Evolutionary conservation across 2,113 vertebrate genomes (phyloP), one percentile per base, ranked within the genome.

Genomic region (Anas platyrhynchos): DNA sequence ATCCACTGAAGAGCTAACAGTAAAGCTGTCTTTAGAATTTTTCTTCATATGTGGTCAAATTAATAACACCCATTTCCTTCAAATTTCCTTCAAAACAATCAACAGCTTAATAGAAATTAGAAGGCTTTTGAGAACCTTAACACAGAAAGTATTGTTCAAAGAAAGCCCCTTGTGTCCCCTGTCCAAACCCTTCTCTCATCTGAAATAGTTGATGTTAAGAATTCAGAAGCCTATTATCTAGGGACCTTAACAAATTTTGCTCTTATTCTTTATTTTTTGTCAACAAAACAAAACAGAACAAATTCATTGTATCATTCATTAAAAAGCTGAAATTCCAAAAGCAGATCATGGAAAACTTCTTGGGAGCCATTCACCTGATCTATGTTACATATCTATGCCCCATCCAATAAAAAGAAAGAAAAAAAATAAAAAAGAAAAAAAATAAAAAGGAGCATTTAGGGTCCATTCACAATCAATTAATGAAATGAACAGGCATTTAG

Each of bases 81-180:
- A 36, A 55, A 31, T 50, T 73, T 68, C 65, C 18, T 71, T 71
- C 65, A 27, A 72, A 83, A 13, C 25, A 46, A 36, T 23, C 22
- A 80, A 32, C 6, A 68, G 54, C 44, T 58, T 69, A 54, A 66
- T 1, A 75, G 20, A 83, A 55, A 29, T 55, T 12, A 80, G 65
- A 67, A 85, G 48, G 55, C 36, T 88, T 65, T 50, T 65, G 38
- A 78, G 56, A 79, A 68, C 7, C 66, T 79, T 26, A 82, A 38
- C 67, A 68, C 0, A 48, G 46, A 22, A 94, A 38, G 59, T 44
- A 25, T 25, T 83, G 14, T 61, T 77, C 41, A 63, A 86, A 74
- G 34, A 61, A 32, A 7, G 27, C 2, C 7, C 8, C 29, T 38
- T 0, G 1, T 43, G 9, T 29, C 22, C 27, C 20, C 23, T 50